Evolutionary conservation across 2,888 invertebrate species (phyloP), one percentile per base, ranked within the genome.

Genomic region (Pristionchus japonicus): DNA sequence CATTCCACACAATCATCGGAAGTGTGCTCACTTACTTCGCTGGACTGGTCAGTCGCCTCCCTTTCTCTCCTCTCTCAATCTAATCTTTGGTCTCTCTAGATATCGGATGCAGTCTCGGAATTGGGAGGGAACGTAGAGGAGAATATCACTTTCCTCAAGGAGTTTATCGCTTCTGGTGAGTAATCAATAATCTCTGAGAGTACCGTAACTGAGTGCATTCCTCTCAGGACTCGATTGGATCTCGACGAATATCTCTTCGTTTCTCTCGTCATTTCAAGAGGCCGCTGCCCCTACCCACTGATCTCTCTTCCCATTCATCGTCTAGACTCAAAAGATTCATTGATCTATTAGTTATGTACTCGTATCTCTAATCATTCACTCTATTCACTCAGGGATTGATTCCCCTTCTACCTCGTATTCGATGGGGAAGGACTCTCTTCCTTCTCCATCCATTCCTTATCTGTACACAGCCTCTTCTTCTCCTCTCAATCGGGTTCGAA

Each of bases 201-300:
- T 74, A 74, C 37, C 37, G 74, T 37, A 74, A 40, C 40, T 1
- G 27, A 27, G 23, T 4, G 13, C 37, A 23, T 74, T 31, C 40
- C 1, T 40, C 11, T 20, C 40, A 74, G 74, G 74, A 74, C 23
- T 74, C 20, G 40, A 74, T 1, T 74, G 74, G 74, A 13, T 74
- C 31, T 74, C 74, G 23, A 40, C 74, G 20, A 80, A 31, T 80
- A 0, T 49, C 15, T 84, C 84, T 34, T 57, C 61, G 17, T 84
- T 61, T 84, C 84, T 52, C 40, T 23, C 84, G 6, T 84, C 84
- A 52, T 57, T 84, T 52, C 84, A 84, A 37, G 84, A 84, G 61
- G 43, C 84, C 84, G n/a, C 27, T 84, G 23, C 84, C 84, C 23
- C 84, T 84, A 2, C 84, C 84, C 11, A 84, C 84, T 84, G 84